Percentiles rank a stretch among this genome's conserved stretches.
Conservation (phyloP, 1,140 invertebrate genomes). For the Bursaphelenchus mucronatus region DNA sequence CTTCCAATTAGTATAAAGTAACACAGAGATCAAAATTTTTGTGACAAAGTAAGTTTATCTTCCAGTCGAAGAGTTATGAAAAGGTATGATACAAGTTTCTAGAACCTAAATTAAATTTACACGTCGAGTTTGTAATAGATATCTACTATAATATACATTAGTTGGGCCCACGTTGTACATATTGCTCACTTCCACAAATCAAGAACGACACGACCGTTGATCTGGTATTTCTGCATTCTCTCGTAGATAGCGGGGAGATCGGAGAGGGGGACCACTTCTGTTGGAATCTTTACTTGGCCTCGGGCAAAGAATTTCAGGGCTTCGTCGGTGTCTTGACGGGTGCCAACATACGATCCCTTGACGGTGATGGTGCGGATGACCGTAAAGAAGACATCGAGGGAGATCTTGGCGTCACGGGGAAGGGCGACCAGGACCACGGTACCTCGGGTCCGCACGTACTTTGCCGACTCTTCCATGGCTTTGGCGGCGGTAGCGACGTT, state of each 20-base stretch:
- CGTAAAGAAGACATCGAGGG: conserved; percentile 14
- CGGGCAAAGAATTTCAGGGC: conserved; percentile 29
- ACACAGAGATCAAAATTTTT: too few species aligned
- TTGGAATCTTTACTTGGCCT: conserved; percentile 17
- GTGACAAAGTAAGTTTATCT: too few species aligned
- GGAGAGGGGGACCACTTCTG: conserved; percentile 8
- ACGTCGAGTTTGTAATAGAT: too few species aligned
- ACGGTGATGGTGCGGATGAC: conserved; percentile 31
- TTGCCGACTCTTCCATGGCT: conserved; percentile 27
- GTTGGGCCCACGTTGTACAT: too few species aligned
- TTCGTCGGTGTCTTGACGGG: conserved; percentile 26
- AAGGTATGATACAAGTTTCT: too few species aligned
- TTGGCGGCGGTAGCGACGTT: conserved; percentile 27
- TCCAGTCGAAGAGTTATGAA: too few species aligned
- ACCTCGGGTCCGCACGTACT: conserved; percentile 37
- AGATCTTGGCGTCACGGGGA: conserved; percentile 22
- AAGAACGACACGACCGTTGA: conserved; percentile 17
- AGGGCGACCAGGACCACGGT: conserved; percentile 37
- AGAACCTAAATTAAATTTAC: too few species aligned
- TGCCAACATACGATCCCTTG: conserved; percentile 28
- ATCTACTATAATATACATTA: too few species aligned
- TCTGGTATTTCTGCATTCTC: conserved; percentile 3
- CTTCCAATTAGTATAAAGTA: too few species aligned
- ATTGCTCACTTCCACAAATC: conserved; percentile 20
- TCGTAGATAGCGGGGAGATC: conserved; percentile 5